Base-by-base conservation (phyloP, 2,113 vertebrate genomes). In the Sardina pilchardus region DNA sequence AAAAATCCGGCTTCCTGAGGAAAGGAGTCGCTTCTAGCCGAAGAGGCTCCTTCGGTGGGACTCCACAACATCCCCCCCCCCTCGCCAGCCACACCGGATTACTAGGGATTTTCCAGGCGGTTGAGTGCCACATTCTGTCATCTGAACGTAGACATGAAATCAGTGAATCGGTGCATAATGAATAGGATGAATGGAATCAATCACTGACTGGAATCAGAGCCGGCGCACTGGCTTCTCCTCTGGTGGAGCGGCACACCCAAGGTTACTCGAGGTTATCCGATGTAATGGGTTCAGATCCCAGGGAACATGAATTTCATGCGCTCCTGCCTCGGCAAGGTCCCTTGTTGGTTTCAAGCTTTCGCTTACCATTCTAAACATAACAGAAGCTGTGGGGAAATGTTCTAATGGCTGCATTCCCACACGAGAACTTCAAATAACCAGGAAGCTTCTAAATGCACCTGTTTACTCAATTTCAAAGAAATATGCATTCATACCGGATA, bases 101-200 rank as follows among this genome's bases (percentile, higher is more conserved):
- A 86, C 86, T 4, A 42, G 43, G 85, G 59, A 83, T 83, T 86
- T 86, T 86, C 81, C 81, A 82, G 45, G 78, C 36, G 8, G 82
- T 43, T 75, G 45, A 59, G 82, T 83, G 63, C 30, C 34, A 36
- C 30, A 78, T 34, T 34, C 26, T 78, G 26, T 78, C 71, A 36
- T 78, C 71, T 78, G 26, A 26, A 71, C 26, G 1, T 34, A 14
- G 10, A 78, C 71, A 36, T 39, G 71, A 34, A 36, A 34, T 36
- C 71, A 78, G 30, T 78, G 71, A 78, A 36, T 36, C 9, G 71
- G 30, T 36, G 30, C 71, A 34, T 78, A 34, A 78, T 78, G 71
- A 78, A 36, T 78, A 16, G 71, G 71, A 34, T 30, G 30, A 67
- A 30, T 26, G 30, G 30, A 78, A 78, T 78, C 71, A 36, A 78